Conservation (phyloP, 2,797 vertebrate species). For the Dipus sagitta region DNA sequence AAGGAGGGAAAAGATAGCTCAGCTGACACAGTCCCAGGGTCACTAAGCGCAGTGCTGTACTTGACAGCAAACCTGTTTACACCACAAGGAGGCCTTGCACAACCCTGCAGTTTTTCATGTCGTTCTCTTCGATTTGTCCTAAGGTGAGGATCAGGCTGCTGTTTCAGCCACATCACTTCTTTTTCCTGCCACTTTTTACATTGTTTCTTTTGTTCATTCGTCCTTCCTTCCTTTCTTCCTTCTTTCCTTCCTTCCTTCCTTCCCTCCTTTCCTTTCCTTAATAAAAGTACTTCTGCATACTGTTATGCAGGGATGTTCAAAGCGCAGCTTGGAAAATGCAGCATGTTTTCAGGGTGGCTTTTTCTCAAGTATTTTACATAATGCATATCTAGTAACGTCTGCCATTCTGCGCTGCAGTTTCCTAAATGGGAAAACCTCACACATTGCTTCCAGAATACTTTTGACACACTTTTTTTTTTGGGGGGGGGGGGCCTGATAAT, state of each 20-base stretch:
- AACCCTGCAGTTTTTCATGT: constrained; percentile 43
- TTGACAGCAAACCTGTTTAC: constrained; percentile 52
- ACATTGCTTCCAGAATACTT: constrained; percentile 40
- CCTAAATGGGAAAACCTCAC: constrained; percentile 15
- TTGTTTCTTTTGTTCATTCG: background rate
- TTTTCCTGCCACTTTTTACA: background rate
- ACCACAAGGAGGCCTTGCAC: background rate
- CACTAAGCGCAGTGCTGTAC: constrained; percentile 39
- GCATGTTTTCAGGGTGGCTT: background rate
- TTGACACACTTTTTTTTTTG: background rate
- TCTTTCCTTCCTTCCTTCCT: background rate
- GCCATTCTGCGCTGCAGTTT: background rate
- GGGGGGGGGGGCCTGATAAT: background rate
- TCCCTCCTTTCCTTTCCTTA: background rate
- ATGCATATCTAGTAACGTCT: background rate
- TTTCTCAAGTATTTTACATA: background rate
- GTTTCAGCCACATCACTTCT: background rate
- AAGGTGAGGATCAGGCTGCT: background rate
- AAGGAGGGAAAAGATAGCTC: constrained; percentile 34
- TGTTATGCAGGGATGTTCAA: background rate
- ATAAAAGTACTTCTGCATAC: background rate
- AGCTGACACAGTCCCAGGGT: background rate
- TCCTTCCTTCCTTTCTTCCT: background rate
- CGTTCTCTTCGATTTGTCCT: constrained; percentile 32
- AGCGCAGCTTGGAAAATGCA: background rate